Evolutionary conservation across 2,113 vertebrate genomes (phyloP), one percentile per base, ranked within the genome.

Genomic region (Capreolus pygargus): DNA sequence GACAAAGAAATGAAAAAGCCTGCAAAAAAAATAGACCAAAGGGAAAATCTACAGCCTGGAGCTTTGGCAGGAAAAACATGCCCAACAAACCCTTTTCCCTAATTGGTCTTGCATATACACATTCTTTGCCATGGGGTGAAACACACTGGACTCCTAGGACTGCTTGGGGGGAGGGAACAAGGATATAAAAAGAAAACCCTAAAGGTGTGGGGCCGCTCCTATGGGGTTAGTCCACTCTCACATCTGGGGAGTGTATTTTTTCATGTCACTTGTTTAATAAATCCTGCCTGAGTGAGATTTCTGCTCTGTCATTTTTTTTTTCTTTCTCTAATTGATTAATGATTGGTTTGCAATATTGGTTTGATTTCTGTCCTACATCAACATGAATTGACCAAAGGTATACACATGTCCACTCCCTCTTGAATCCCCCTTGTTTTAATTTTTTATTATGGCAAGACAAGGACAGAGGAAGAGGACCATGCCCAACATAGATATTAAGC

Each of bases 1-100:
- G 67, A 74, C 19, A 39, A 74, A 70, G n/a, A 70, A 39, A 39
- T 74, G 39, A 3, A 74, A 74, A 74, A 25, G 2, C 67, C 1
- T 0, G 0, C 1, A 0, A 25, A 70, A 47, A 50, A 74, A 70
- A 39, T 19, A 74, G 10, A 74, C 39, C 67, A 74, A 74, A 25
- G 36, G 21, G n/a, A 74, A 25, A 74, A 39, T 25, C 67, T 39
- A 39, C 67, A 74, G 67, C 5, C 67, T 74, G 67, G n/a, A 74
- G 67, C 36, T 74, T 74, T 74, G 21, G n/a, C 10, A 21, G 21
- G 19, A 12, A 70, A 39, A 25, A 74, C 67, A 23, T 1, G 5
- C 10, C 1, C 10, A 74, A 23, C 21, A 74, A 6, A 5, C 10
- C 2, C 39, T 10, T 74, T 39, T 39, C 19, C 36, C 10, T 74